These are phyloP conservation scores for Parthenolecanium corni DNA, from an alignment of 2,888 invertebrate genomes.

Conservation along the genomic window DNA sequence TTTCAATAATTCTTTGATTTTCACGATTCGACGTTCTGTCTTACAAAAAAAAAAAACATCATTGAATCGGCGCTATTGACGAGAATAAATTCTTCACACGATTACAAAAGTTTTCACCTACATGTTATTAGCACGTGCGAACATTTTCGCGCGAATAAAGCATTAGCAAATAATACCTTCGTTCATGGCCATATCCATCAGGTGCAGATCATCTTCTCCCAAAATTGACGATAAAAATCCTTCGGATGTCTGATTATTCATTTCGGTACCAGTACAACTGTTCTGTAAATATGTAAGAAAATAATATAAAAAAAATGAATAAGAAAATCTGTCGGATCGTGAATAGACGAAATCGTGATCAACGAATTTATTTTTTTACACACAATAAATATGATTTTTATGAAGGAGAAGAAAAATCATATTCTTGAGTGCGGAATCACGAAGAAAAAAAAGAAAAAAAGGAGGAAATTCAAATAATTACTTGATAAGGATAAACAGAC, in stretches of 20 bases:
- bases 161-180: constrained; percentile 27
- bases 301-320: neutral
- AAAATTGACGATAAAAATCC: constrained; percentile 55
- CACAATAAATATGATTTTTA: too few relatives aligned
- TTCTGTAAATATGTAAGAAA: constrained; percentile 16
- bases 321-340: too few relatives aligned
- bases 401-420: constrained; percentile 4
- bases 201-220: constrained; percentile 76
- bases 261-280: constrained; percentile 16
- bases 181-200: constrained; percentile 70
- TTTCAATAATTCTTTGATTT: too few relatives aligned
- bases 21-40: too few relatives aligned
- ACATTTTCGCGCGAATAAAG: neutral
- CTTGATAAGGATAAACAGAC: constrained; percentile 25
- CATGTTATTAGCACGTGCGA: too few relatives aligned
- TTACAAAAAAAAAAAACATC: too few relatives aligned
- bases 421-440: constrained; percentile 1
- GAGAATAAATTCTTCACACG: too few relatives aligned
- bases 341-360: constrained; percentile 5
- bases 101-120: too few relatives aligned
- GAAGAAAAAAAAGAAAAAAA: constrained; percentile 4
- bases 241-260: constrained; percentile 24
- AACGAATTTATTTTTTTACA: neutral
- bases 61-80: too few relatives aligned
- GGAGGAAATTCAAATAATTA: constrained; percentile 1